Percentiles rank a stretch among this genome's conserved stretches.
Evolutionary conservation across 2,888 invertebrate species (phyloP).

Genomic region (Tetropium fuscum): DNA sequence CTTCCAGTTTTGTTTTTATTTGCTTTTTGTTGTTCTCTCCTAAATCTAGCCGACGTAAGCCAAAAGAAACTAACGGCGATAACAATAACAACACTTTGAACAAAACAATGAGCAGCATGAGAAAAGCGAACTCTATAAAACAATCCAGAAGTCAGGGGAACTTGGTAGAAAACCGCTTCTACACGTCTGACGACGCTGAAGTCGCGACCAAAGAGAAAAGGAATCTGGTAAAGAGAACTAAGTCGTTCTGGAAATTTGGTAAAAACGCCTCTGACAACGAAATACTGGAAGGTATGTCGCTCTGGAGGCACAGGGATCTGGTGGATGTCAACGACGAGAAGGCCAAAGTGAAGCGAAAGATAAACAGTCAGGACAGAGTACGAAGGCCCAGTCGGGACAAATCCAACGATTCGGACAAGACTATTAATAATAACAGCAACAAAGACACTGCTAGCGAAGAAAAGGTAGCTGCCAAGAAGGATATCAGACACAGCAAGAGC

Average conservation of each 20-base stretch:
- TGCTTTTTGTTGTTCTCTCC: slow-evolving; percentile 30
- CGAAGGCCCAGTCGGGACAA: slow-evolving; percentile 58
- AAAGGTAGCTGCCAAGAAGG: slow-evolving; percentile 64
- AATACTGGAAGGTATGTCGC: slow-evolving; percentile 86
- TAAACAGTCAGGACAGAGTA: slow-evolving; percentile 58
- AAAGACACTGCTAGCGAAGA: slow-evolving; percentile 65
- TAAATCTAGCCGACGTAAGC: slow-evolving; percentile 32
- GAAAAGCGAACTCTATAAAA: slow-evolving; percentile 46
- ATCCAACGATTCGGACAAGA: slow-evolving; percentile 64
- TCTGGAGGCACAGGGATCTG: slow-evolving; percentile 88
- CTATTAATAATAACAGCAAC: slow-evolving; percentile 58
- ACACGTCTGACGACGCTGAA: slow-evolving; percentile 71
- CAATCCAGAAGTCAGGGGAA: slow-evolving; percentile 63
- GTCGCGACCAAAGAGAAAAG: slow-evolving; percentile 71
- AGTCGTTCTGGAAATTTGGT: slow-evolving; percentile 89
- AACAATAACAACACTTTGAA: slow-evolving; percentile 58
- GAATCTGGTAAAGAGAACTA: slow-evolving; percentile 82
- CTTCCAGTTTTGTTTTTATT: slow-evolving; percentile 27
- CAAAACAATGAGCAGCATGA: slow-evolving; percentile 36
- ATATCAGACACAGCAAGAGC: slow-evolving; percentile 28
- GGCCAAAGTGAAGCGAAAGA: slow-evolving; percentile 60
- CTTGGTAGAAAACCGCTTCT: slow-evolving; percentile 63
- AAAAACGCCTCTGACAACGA: slow-evolving; percentile 77
- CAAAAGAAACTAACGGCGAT: slow-evolving; percentile 51
- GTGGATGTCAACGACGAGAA: slow-evolving; percentile 76